These are phyloP conservation scores for Synergus gifuensis DNA, from an alignment of 2,888 invertebrate genomes.

Conservation along the genomic window DNA sequence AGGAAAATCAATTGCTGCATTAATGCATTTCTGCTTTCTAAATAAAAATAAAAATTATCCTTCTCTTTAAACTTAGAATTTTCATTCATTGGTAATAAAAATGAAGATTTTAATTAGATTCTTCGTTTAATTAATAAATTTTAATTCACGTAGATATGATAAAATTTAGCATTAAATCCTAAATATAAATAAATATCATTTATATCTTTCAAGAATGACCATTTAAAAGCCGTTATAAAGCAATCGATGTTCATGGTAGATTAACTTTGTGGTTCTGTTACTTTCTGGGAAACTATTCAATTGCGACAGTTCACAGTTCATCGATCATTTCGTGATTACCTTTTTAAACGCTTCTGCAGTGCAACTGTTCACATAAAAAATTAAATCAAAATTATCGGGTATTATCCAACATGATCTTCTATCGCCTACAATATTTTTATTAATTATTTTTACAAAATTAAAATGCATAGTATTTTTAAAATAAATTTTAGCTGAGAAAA, in stretches of 20 bases:
- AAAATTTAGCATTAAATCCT: not conserved
- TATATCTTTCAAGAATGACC: not conserved
- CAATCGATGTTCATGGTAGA: slow-evolving; percentile 63
- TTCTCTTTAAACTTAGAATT: no score
- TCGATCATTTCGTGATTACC: slow-evolving; percentile 39
- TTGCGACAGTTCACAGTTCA: slow-evolving; percentile 50
- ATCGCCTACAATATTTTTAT: not conserved
- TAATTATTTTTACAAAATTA: no score
- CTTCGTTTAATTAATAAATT: not conserved
- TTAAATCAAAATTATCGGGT: not conserved
- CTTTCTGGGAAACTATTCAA: slow-evolving; percentile 56
- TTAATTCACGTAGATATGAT: no score
- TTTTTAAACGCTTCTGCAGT: not conserved
- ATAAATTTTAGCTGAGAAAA: not conserved
- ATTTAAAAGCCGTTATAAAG: slow-evolving; percentile 65
- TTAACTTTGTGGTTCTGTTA: slow-evolving; percentile 67
- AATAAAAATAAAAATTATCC: not conserved
- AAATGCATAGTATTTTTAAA: no score
- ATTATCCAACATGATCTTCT: not conserved
- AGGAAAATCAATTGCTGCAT: not conserved
- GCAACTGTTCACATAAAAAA: not conserved
- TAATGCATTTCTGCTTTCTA: not conserved
- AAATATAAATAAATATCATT: not conserved
- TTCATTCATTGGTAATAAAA: not conserved
- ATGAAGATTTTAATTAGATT: not conserved